Percentiles rank a stretch among this genome's conserved stretches.
These are phyloP conservation scores for Tauraco hartlaubi DNA, from an alignment of 2,797 vertebrate species.

Conservation along the genomic window DNA sequence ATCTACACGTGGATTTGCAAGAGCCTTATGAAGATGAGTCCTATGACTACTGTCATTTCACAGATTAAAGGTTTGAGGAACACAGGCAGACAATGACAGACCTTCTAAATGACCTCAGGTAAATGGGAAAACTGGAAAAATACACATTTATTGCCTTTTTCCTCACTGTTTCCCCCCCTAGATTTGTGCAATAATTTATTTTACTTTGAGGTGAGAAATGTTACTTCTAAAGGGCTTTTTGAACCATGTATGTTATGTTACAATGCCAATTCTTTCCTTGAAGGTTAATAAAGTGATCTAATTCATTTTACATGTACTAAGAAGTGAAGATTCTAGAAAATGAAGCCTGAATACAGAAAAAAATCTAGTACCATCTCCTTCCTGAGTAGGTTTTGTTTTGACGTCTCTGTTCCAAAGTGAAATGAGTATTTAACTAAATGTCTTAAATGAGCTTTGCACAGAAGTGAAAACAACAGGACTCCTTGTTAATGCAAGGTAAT, in stretches of 20 bases:
- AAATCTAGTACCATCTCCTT: neutral
- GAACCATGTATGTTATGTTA: neutral
- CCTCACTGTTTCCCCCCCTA: neutral
- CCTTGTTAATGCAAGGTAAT: neutral
- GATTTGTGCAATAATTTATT: neutral
- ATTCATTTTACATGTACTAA: neutral
- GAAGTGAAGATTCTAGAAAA: neutral
- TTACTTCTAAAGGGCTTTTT: neutral
- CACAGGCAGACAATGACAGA: neutral
- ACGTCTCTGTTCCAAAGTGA: neutral
- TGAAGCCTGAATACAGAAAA: neutral
- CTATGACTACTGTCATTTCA: neutral
- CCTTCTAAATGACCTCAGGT: neutral
- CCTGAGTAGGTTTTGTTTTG: neutral
- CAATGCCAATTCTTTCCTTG: neutral
- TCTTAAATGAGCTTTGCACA: neutral
- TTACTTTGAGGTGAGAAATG: neutral
- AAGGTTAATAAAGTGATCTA: neutral
- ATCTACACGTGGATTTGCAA: neutral
- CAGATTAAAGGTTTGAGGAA: neutral
- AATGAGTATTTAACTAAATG: conserved; percentile 11
- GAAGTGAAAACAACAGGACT: neutral
- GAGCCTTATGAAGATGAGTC: neutral
- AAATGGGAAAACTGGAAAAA: neutral
- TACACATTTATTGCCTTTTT: neutral